Percentiles rank a stretch among this genome's conserved stretches.
Evolutionary conservation across 92 coral and sea anemone genomes (phyloP).

Genomic region (Heliopora coerulea): DNA sequence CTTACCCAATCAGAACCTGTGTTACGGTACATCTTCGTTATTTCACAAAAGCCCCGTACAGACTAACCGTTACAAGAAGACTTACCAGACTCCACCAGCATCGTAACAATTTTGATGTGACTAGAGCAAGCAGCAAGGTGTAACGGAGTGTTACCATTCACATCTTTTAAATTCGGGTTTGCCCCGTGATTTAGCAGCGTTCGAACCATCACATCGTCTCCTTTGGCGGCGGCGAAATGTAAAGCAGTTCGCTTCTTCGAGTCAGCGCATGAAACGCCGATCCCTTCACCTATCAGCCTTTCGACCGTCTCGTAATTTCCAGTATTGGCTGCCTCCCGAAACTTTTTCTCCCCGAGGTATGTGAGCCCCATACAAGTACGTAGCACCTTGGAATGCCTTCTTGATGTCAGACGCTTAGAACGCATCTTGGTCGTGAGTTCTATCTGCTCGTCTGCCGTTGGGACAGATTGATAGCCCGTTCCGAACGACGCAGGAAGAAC

Average conservation of each 20-base stretch:
- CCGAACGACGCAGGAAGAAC: conserved; percentile 59
- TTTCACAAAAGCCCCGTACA: not conserved
- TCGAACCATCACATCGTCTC: conserved; percentile 64
- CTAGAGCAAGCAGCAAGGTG: conserved; percentile 97
- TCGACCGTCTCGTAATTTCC: conserved; percentile 60
- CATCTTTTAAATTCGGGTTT: conserved; percentile 88
- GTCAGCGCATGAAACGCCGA: conserved; percentile 75
- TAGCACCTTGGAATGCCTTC: conserved; percentile 62
- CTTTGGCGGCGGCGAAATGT: conserved; percentile 93
- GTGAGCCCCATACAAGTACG: conserved; percentile 56
- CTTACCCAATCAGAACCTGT: no score
- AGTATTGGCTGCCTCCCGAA: conserved; percentile 78
- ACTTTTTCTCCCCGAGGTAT: conserved; percentile 65
- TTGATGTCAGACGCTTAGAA: conserved; percentile 68
- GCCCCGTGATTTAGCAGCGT: conserved; percentile 77
- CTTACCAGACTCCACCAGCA: conserved; percentile 74
- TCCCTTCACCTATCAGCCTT: conserved; percentile 75
- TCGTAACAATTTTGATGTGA: conserved; percentile 82
- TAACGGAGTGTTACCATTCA: conserved; percentile 95
- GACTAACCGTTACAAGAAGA: not conserved
- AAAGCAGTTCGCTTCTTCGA: conserved; percentile 90
- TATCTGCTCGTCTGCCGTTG: conserved; percentile 46
- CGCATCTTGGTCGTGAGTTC: conserved; percentile 64
- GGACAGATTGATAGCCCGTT: conserved; percentile 53
- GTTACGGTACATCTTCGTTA: not conserved